phyloP scores from a whole-genome alignment of 2,888 invertebrate species.

The Scaptomyza caliginosa region DNA sequence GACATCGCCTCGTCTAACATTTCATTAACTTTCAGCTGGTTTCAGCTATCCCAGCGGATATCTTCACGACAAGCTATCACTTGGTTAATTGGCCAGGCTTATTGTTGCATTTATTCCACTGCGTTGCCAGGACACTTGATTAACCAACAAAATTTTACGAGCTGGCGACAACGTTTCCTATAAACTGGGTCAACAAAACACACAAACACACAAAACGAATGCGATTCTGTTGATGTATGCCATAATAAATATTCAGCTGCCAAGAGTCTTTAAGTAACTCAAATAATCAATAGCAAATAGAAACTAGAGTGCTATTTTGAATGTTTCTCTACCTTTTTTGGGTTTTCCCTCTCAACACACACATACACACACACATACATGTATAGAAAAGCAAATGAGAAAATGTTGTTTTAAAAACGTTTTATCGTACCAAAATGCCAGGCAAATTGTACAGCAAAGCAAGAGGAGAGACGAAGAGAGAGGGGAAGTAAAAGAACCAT shows the following conservation, averaged over 20 bases:
- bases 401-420: constrained; percentile 52
- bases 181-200: constrained; percentile 19
- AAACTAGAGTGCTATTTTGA: background rate
- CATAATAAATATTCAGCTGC: background rate
- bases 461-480: background rate
- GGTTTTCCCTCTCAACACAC: background rate
- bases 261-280: background rate
- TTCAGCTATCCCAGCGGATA: constrained; percentile 15
- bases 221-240: background rate
- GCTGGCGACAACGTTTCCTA: background rate
- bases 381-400: background rate
- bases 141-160: background rate
- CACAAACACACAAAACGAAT: background rate
- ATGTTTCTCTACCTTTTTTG: background rate
- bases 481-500: constrained; percentile 2
- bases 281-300: constrained; percentile 8
- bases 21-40: constrained; percentile 66
- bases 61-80: constrained; percentile 33
- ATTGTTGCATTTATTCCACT: constrained; percentile 15
- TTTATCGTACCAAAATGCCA: constrained; percentile 40
- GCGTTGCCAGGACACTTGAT: constrained; percentile 3
- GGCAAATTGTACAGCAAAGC: constrained; percentile 19
- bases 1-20: constrained; percentile 58
- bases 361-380: background rate
- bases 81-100: constrained; percentile 60